Evolutionary conservation across 2,888 invertebrate species (phyloP), one percentile per base, ranked within the genome.

Genomic region (Tenthredo distinguenda): DNA sequence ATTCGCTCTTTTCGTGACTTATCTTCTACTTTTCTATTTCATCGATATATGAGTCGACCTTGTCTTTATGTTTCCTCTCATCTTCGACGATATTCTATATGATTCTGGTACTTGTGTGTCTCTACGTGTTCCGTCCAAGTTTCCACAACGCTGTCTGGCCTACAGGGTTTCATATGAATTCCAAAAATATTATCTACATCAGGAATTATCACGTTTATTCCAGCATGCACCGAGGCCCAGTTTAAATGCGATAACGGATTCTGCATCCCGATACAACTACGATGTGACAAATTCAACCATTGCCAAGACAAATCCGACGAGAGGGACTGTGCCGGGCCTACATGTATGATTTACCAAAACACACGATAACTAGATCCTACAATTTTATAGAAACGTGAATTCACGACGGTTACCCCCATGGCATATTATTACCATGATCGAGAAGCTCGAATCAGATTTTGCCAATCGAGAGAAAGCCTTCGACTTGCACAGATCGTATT

Each of bases 251-350:
- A 96, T 91, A 95, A 95, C 91, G 96, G 96, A 86, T 95, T 94
- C 90, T 97, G 97, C 93, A 95, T 96, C 91, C 93, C 94, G 89
- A 94, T 94, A 88, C 94, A 93, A 88, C 94, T 95, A 90, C 94
- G 95, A 86, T 97, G 97, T 92, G 95, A 97, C 91, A 95, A 96
- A 87, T 94, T 95, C 86, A 94, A 95, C 90, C 96, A 97, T 94
- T 97, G 97, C 93, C 95, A 86, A 86, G 96, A 97, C 94, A 95
- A 95, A 89, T 96, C 96, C 85, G 97, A 97, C 93, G 97, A 97
- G 93, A 94, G 95, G 89, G 95, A 96, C 93, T 97, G 97, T 94
- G 92, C 94, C 88, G 10, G 6, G n/a, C 18, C 62, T 50, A 31
- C 43, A 68, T 26, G 83, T 83, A 83, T 47, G 83, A 71, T 83